Conservation (phyloP, 37 sponge, comb jelly and placozoan species). For the Diacarnus erythraeanus region DNA sequence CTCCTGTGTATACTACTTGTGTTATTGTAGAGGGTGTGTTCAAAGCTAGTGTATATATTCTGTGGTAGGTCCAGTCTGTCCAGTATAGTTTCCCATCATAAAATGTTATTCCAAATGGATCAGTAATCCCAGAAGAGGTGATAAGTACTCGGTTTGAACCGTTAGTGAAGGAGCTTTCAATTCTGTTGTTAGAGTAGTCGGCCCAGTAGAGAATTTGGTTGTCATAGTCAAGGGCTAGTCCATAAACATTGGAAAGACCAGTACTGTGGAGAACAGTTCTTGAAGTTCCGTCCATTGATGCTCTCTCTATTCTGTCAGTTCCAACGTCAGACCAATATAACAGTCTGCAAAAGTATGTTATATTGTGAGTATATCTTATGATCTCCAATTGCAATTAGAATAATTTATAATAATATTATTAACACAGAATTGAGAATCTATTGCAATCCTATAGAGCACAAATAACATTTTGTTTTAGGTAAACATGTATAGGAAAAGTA, state of each 20-base stretch:
- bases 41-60: slow-evolving; percentile 16
- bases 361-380: too few species aligned
- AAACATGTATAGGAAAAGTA: too few species aligned
- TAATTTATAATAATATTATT: too few species aligned
- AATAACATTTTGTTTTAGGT: too few species aligned
- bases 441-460: too few species aligned
- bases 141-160: slow-evolving; percentile 38
- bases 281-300: slow-evolving; percentile 14
- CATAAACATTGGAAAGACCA: slow-evolving; percentile 31
- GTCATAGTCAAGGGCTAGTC: slow-evolving; percentile 51
- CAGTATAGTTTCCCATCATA: slow-evolving; percentile 55
- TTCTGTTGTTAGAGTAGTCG: slow-evolving; percentile 38
- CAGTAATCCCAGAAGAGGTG: slow-evolving; percentile 19
- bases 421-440: too few species aligned
- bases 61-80: slow-evolving; percentile 49
- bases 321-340: slow-evolving; percentile 15
- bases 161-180: slow-evolving; percentile 43
- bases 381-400: too few species aligned
- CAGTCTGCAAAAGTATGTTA: not conserved
- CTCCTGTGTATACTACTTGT: not conserved
- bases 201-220: slow-evolving; percentile 74
- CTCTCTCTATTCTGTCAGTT: slow-evolving; percentile 20
- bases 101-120: slow-evolving; percentile 51
- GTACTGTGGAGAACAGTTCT: slow-evolving; percentile 11
- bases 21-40: not conserved